A percentile compares a stretch with the other conserved stretches of the same genome.
phyloP scores from a whole-genome alignment of 2,888 invertebrate genomes.

The Frankliniella intonsa region DNA sequence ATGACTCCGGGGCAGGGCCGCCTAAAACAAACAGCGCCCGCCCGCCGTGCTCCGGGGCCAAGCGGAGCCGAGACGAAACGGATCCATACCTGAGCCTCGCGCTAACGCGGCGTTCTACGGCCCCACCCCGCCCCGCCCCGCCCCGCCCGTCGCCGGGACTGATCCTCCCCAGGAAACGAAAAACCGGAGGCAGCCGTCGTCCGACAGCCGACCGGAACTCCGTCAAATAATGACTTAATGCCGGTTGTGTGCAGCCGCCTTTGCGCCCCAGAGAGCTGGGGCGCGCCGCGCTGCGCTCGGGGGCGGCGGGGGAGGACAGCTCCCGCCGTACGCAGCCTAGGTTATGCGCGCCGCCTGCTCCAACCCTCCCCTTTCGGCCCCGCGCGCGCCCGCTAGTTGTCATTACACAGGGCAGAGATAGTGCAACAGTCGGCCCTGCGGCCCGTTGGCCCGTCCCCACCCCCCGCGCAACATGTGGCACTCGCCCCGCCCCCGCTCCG shows the following conservation, averaged over 20 bases:
- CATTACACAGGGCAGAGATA: too few relatives aligned
- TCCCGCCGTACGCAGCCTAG: too few relatives aligned
- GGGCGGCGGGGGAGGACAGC: neutral
- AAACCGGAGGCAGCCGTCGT: neutral
- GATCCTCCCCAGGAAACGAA: slow-evolving; percentile 9
- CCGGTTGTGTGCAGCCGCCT: neutral
- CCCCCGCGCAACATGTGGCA: neutral
- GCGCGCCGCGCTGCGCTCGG: neutral
- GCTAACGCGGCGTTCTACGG: neutral
- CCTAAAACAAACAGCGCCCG: neutral
- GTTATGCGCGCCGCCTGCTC: too few relatives aligned
- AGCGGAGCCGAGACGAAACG: neutral
- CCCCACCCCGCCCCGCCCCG: too few relatives aligned
- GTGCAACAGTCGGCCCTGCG: too few relatives aligned
- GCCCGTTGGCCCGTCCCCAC: too few relatives aligned
- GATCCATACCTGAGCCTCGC: neutral
- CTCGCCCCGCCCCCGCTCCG: neutral
- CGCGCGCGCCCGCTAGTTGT: too few relatives aligned
- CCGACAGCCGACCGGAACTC: slow-evolving; percentile 13
- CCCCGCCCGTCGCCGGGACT: neutral
- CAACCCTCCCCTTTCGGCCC: too few relatives aligned
- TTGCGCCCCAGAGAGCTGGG: neutral
- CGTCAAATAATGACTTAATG: slow-evolving; percentile 15
- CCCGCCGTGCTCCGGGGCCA: neutral
- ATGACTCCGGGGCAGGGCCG: neutral